Conservation (phyloP, 30 jellyfish, hydroid and myxozoan genomes). For the Chironex yamaguchii region DNA sequence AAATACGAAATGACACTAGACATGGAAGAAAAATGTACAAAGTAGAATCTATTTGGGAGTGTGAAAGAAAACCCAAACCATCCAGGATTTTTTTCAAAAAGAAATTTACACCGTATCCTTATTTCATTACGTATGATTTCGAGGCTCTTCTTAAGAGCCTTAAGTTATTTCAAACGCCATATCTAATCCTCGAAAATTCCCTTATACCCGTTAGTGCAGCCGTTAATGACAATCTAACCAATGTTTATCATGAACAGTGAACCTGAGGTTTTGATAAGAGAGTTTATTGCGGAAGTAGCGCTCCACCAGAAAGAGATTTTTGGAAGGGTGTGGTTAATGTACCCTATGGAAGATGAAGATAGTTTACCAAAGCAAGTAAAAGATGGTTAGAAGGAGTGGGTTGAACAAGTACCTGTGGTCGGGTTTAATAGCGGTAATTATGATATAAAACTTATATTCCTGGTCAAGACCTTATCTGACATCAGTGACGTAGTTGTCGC, state of each 20-base stretch:
- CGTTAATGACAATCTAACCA: slow-evolving; percentile 7
- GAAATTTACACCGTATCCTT: slow-evolving; percentile 19
- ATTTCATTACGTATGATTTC: slow-evolving; percentile 21
- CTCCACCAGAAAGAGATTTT: neutral
- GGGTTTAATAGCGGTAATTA: slow-evolving; percentile 47
- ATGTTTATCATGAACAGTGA: neutral
- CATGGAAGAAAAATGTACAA: neutral
- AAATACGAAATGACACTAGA: neutral
- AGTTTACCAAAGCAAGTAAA: neutral
- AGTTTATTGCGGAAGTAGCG: neutral
- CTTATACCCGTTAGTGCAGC: slow-evolving; percentile 24
- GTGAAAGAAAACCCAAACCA: slow-evolving; percentile 23
- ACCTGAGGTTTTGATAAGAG: slow-evolving; percentile 10
- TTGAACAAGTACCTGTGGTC: neutral
- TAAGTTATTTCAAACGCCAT: neutral
- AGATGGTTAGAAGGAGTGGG: neutral
- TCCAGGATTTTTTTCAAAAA: neutral
- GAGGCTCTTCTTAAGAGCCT: neutral
- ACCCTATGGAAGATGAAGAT: neutral
- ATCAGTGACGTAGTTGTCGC: slow-evolving; percentile 11
- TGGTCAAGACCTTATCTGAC: neutral
- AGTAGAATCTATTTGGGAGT: slow-evolving; percentile 16
- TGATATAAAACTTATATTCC: neutral
- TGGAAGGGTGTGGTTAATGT: neutral
- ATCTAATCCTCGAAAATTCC: neutral